Base-by-base conservation (phyloP, 1,140 invertebrate species). In the Nymphalis io region DNA sequence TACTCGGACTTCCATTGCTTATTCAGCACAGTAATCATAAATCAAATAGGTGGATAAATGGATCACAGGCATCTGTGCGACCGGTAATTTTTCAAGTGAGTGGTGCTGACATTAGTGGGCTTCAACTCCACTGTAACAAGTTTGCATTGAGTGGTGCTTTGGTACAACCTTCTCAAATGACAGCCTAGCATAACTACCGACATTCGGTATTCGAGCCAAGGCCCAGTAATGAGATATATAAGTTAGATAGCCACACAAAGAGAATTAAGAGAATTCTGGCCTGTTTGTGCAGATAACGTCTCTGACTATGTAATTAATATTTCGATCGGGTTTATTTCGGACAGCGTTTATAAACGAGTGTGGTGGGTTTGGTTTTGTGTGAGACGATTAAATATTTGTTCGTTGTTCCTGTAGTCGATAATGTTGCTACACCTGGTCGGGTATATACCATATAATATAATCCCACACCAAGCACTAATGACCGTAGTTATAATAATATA, bases 151-250 rank as follows among this genome's bases (percentile, higher is more conserved):
- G 75, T 78, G 73, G 68, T 80, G 80, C 78, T 78, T 78, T 70
- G 76, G 72, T 79, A 78, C 83, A 89, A 85, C 87, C 87, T 90
- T 90, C 88, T 90, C 82, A 79, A 86, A 88, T 90, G 88, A 90
- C 88, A 90, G 87, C 79, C 71, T 76, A 77, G 83, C 80, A 84
- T 84, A 90, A 88, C 85, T 84, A 87, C 88, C 76, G 80, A 82
- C 85, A 83, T 81, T 82, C 78, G 84, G 86, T 87, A 89, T 89
- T 86, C 84, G 74, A 90, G 88, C 87, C 88, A 90, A 90, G 88
- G 88, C 84, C 81, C 83, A 79, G 83, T 87, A 90, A 88, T 84
- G 79, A 88, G 85, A 90, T 90, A 90, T 84, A 83, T 81, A 68
- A 74, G 75, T 83, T 79, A 83, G 85, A 89, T 88, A 85, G 76